Evolutionary conservation across 2,888 invertebrate genomes (phyloP), one percentile per base, ranked within the genome.

Genomic region (Nectonema munidae): DNA sequence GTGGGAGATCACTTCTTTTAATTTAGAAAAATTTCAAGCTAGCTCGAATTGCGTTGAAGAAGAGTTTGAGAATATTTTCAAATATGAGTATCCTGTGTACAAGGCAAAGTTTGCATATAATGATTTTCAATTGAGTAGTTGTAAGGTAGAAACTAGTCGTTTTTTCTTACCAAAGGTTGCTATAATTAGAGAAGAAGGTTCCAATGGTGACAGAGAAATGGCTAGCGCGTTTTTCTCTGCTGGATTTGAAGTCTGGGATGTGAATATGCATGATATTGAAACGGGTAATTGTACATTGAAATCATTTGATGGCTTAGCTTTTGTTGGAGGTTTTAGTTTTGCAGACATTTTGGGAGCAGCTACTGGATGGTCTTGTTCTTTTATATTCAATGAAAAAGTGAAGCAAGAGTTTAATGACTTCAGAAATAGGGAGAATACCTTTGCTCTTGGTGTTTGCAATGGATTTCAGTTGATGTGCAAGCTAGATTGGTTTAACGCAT

Each of bases 261-360:
- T 86, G 1, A 75, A 77, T 1, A 79, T 83, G 74, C 71, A 75
- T 48, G 83, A 83, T 59, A 59, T 83, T 41, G 59, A 74, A 30
- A 60, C 60, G 42, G 66, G 66, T 21, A 63, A 62, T 47, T 63
- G 72, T 2, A 67, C 64, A 2, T 57, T 83, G 21, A 70, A 75
- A 42, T 58, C 63, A 16, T 86, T 83, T 59, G 65, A 68, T 45
- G 86, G 89, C 1, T 51, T 89, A 11, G 67, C 79, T 35, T 89
- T 89, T 54, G 86, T 86, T 1, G 89, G 81, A 32, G 95, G 95
- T n/a, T 95, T 95, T 55, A 86, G 83, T 55, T 89, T 83, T 55
- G 86, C 81, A 30, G 79, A 79, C 70, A 89, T 86, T 0, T 61
- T 86, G 37, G 89, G 89, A 3, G 83, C 86, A 1, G 86, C 79